phyloP scores from a whole-genome alignment of 1,140 invertebrate species.

The Pseudobourletiella spinata region DNA sequence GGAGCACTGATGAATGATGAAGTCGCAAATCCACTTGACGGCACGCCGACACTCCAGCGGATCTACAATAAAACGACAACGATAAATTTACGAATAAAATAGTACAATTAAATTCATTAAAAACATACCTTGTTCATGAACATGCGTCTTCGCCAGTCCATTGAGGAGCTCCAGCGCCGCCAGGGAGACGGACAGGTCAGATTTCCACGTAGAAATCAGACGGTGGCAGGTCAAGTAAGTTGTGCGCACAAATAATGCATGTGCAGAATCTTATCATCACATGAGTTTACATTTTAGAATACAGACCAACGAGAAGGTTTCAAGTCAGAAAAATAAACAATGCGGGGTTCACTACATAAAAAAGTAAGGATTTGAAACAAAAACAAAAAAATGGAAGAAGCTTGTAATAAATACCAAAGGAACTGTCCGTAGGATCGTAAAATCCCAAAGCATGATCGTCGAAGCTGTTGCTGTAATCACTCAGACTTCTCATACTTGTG shows the following conservation, averaged over 20 bases:
- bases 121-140: conserved; percentile 64
- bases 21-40: conserved; percentile 97
- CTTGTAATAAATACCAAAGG: conserved; percentile 34
- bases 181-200: conserved; percentile 86
- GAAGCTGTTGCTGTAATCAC: conserved; percentile 37
- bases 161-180: conserved; percentile 85
- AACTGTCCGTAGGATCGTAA: conserved; percentile 7
- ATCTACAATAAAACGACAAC: conserved; percentile 46
- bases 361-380: too few relatives aligned
- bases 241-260: conserved; percentile 78
- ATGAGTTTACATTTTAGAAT: conserved; percentile 3
- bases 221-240: conserved; percentile 89
- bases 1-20: conserved; percentile 91
- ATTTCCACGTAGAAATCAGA: conserved; percentile 90
- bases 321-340: too few relatives aligned
- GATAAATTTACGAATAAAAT: too few relatives aligned
- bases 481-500: conserved; percentile 32
- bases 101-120: too few relatives aligned
- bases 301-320: not conserved
- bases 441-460: conserved; percentile 30
- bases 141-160: conserved; percentile 74
- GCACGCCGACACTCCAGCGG: conserved; percentile 78
- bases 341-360: too few relatives aligned
- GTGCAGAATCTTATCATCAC: conserved; percentile 59
- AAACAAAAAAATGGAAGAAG: not conserved